Evolutionary conservation across 2,888 invertebrate species (phyloP).

Genomic region (Pandemis heparana): DNA sequence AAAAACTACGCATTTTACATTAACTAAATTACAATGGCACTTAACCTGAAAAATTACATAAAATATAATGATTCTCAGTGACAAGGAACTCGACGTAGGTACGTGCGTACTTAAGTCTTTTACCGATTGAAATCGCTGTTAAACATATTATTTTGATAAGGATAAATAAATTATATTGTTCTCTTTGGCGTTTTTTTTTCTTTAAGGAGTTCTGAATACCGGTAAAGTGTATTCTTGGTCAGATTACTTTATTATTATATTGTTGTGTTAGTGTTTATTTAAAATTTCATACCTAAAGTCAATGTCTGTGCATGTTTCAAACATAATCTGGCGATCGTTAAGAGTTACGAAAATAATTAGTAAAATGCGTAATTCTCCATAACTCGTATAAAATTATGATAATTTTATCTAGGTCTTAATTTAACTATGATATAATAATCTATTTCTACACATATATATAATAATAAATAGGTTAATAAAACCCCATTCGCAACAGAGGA

Average conservation of each 20-base stretch:
- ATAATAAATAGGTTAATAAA: constrained; percentile 72
- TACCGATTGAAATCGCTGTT: too few species aligned
- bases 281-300: neutral
- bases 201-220: too few species aligned
- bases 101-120: too few species aligned
- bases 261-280: neutral
- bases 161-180: too few species aligned
- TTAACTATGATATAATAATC: constrained; percentile 62
- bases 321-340: neutral
- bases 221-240: too few species aligned
- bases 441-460: constrained; percentile 68
- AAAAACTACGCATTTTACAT: constrained; percentile 69
- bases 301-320: neutral
- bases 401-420: constrained; percentile 62
- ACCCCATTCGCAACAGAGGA: constrained; percentile 77
- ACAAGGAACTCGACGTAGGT: too few species aligned
- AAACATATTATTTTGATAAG: too few species aligned
- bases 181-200: too few species aligned
- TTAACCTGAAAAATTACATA: neutral
- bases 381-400: constrained; percentile 67
- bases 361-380: constrained; percentile 68
- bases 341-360: neutral
- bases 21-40: neutral
- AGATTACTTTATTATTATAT: too few species aligned
- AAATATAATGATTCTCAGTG: too few species aligned